Base-by-base conservation (phyloP, 2,888 invertebrate species). In the Drosophila austrosaltans region DNA sequence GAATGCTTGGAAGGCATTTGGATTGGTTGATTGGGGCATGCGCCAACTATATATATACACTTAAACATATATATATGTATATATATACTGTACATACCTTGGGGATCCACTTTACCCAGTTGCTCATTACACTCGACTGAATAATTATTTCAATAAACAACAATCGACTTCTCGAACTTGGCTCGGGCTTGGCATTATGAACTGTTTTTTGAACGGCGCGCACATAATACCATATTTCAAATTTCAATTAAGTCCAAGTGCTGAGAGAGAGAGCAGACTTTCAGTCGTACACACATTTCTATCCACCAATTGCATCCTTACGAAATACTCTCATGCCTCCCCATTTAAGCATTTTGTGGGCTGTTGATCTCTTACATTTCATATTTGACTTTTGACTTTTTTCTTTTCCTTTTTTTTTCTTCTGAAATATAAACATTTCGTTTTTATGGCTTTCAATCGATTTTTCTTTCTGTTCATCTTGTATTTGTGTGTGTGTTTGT, bases 141-240 rank as follows among this genome's bases (percentile, higher is more conserved):
- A 86, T 86, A 85, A 85, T 88, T 81, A 78, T 85, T 85, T 88
- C 86, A 88, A 85, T 88, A 88, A 88, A 83, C 85, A 86, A 79
- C 75, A 78, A 68, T 63, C 69, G 77, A 69, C 77, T 72, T 72
- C 72, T 75, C 69, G 74, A 74, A 74, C 70, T 71, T 71, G 75
- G 71, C 63, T 78, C 75, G 75, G 81, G 70, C 30, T 66, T 68
- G 73, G 81, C 72, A 82, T 82, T 82, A 83, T 87, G 81, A 89
- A 89, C 89, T 85, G 87, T 82, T 81, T 36, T 83, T 76, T 75
- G 84, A 88, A 88, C 84, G 70, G 67, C 79, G 82, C 87, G 78
- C 90, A 91, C 91, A 90, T 90, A 89, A 90, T 88, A 86, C 89
- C 78, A 85, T 90, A 90, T 91, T 90, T 90, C 86, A 89, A 85